These are phyloP conservation scores for Delphinus delphis DNA, from an alignment of 2,113 vertebrate species.

Conservation along the genomic window DNA sequence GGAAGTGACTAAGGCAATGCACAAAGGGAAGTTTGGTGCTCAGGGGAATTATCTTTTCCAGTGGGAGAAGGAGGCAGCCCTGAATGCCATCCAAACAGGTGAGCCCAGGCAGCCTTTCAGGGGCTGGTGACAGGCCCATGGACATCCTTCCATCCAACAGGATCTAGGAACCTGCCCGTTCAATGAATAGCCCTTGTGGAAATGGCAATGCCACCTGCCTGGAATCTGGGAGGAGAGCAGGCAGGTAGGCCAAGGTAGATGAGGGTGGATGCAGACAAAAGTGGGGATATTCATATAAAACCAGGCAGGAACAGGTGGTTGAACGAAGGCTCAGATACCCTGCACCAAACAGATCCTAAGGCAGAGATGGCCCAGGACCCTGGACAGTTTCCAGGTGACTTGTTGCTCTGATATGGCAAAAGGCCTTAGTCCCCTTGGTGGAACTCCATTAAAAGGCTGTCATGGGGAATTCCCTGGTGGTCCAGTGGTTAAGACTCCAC, in stretches of 20 bases:
- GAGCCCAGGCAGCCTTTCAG: slow-evolving; percentile 13
- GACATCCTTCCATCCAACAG: background rate
- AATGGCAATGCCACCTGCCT: background rate
- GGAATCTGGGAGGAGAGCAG: background rate
- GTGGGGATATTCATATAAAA: background rate
- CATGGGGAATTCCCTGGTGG: background rate
- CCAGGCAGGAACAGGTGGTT: background rate
- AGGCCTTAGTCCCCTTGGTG: background rate
- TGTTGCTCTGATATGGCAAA: background rate
- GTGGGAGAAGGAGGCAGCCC: slow-evolving; percentile 76
- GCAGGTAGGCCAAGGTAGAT: background rate
- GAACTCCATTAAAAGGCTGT: slow-evolving; percentile 12
- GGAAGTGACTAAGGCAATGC: slow-evolving; percentile 67
- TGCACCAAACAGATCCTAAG: background rate
- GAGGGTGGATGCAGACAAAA: background rate
- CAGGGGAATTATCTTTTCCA: slow-evolving; percentile 77
- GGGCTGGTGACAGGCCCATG: background rate
- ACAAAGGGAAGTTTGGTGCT: slow-evolving; percentile 53
- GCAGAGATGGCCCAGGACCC: background rate
- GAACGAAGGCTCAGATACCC: background rate
- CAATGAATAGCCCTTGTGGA: background rate
- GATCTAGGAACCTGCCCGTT: background rate
- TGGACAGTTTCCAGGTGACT: background rate
- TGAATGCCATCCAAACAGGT: slow-evolving; percentile 81
- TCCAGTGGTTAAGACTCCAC: background rate